Conservation (phyloP, 2,113 vertebrate genomes). For the Sisor rabdophorus region DNA sequence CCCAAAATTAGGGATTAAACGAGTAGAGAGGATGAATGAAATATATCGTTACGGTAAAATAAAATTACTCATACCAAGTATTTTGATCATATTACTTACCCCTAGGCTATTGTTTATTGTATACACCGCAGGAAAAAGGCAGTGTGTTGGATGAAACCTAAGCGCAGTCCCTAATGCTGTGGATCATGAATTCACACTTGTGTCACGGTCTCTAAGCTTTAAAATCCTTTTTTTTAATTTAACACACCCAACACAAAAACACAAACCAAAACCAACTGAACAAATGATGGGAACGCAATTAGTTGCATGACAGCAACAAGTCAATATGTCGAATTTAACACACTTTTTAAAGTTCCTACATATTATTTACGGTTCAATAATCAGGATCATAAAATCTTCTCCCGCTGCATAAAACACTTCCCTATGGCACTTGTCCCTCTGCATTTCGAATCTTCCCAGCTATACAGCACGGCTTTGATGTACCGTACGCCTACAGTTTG, state of each 20-base stretch:
- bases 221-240: not conserved
- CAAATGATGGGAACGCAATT: not conserved
- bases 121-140: not conserved
- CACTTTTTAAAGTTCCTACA: too few species aligned
- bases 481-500: too few species aligned
- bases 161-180: not conserved
- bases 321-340: not conserved
- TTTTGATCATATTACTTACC: too few species aligned
- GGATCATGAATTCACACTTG: not conserved
- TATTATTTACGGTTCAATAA: too few species aligned
- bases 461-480: constrained; percentile 11
- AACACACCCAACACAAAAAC: not conserved
- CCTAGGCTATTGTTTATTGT: too few species aligned
- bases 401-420: not conserved
- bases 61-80: too few species aligned
- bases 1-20: too few species aligned
- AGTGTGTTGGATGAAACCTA: not conserved
- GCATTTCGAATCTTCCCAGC: not conserved
- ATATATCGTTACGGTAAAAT: too few species aligned
- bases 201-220: not conserved
- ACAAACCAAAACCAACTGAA: not conserved
- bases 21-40: too few species aligned
- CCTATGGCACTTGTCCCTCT: too few species aligned
- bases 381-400: not conserved
- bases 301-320: not conserved